Evolutionary conservation across 2,113 vertebrate genomes (phyloP).

Genomic region (Crotalus horridus): DNA sequence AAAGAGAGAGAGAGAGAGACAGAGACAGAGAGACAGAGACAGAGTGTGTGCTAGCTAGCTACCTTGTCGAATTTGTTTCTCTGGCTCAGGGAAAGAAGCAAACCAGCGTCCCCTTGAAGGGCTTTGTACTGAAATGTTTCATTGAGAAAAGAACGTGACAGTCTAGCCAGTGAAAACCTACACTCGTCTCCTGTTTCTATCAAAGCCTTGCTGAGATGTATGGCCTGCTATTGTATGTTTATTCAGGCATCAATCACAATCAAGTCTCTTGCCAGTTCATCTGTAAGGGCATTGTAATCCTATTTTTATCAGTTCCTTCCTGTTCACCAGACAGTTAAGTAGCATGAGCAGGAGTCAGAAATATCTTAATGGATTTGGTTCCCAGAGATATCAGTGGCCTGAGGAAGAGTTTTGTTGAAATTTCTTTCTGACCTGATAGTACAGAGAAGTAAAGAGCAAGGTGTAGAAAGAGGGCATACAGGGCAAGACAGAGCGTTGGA

Average conservation of each 20-base stretch:
- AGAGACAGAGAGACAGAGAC: no score
- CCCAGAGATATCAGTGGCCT: constrained; percentile 74
- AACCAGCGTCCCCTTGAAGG: constrained; percentile 11
- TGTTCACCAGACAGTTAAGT: constrained; percentile 77
- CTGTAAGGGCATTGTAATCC: constrained; percentile 78
- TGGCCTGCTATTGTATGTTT: constrained; percentile 77
- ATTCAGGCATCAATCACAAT: constrained; percentile 82
- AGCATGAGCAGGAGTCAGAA: constrained; percentile 72
- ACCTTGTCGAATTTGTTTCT: constrained; percentile 14
- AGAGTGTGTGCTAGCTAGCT: not conserved
- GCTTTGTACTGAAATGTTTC: constrained; percentile 47
- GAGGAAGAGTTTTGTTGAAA: constrained; percentile 72
- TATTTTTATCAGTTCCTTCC: constrained; percentile 88
- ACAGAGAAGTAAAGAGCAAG: constrained; percentile 57
- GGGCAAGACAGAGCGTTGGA: not conserved
- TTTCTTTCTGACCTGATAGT: constrained; percentile 77
- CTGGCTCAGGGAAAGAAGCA: constrained; percentile 7
- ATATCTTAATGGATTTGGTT: constrained; percentile 80
- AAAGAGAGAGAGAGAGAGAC: no score
- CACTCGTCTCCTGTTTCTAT: constrained; percentile 59
- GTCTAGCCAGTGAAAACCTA: constrained; percentile 53
- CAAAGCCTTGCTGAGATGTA: constrained; percentile 68
- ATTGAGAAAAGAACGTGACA: constrained; percentile 50
- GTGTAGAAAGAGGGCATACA: constrained; percentile 36
- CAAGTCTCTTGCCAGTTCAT: constrained; percentile 68